Conservation (phyloP, 2,888 invertebrate genomes). For the Aphidius colemani region DNA sequence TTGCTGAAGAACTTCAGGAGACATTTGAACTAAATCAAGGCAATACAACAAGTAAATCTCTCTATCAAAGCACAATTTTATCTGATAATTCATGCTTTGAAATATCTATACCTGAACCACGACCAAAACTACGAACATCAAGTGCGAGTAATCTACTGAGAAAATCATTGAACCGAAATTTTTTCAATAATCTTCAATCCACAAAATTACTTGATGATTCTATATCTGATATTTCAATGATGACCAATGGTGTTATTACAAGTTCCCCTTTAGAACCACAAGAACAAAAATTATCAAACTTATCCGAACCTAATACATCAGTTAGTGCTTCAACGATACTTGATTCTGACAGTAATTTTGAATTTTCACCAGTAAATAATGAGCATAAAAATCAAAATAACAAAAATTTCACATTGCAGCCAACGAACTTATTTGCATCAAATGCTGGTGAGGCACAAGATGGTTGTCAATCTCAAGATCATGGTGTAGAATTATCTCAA, state of each 20-base stretch:
- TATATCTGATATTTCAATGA: not conserved
- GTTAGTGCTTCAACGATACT: slow-evolving; percentile 42
- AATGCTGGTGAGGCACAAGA: not conserved
- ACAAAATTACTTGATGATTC: slow-evolving; percentile 19
- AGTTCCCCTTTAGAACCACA: too few relatives aligned
- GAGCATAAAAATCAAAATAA: not conserved
- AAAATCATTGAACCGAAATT: slow-evolving; percentile 9
- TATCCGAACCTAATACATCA: slow-evolving; percentile 22
- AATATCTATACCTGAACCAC: slow-evolving; percentile 38
- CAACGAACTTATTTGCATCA: too few relatives aligned
- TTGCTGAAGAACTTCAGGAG: slow-evolving; percentile 20
- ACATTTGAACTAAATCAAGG: slow-evolving; percentile 33
- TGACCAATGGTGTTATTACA: too few relatives aligned
- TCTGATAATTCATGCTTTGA: slow-evolving; percentile 32
- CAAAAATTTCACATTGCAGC: too few relatives aligned
- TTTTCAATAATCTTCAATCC: too few relatives aligned
- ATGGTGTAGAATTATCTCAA: not conserved
- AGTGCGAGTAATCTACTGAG: slow-evolving; percentile 19
- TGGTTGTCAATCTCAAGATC: not conserved
- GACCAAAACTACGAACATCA: slow-evolving; percentile 41
- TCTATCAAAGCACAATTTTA: slow-evolving; percentile 39
- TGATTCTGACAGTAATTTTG: slow-evolving; percentile 43
- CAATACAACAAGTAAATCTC: slow-evolving; percentile 32
- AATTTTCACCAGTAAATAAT: slow-evolving; percentile 18
- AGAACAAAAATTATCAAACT: too few relatives aligned